These are phyloP conservation scores for Lasioglossum leucozonium DNA, from an alignment of 2,888 invertebrate species.

Conservation along the genomic window DNA sequence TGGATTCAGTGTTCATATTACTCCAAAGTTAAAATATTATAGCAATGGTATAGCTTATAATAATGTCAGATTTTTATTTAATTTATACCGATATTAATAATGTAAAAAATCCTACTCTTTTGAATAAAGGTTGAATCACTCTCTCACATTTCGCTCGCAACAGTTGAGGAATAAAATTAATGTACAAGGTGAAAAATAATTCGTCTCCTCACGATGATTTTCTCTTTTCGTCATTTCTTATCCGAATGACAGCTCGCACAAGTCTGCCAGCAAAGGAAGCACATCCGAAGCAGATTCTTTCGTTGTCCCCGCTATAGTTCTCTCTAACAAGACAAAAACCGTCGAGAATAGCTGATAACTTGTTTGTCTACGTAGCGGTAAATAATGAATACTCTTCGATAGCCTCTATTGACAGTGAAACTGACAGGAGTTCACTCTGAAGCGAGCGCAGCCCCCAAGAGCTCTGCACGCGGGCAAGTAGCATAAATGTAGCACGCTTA, in stretches of 20 bases:
- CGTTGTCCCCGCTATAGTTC: neutral
- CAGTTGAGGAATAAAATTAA: neutral
- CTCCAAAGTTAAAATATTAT: neutral
- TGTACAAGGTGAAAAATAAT: neutral
- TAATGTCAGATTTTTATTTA: too few species aligned
- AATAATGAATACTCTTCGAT: neutral
- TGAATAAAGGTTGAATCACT: neutral
- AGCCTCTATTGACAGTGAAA: conserved; percentile 11
- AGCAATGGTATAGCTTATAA: neutral
- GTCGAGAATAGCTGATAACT: conserved; percentile 4
- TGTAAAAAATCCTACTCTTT: neutral
- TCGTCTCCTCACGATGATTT: neutral
- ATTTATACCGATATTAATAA: too few species aligned
- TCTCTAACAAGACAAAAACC: neutral
- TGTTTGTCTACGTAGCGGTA: conserved; percentile 5
- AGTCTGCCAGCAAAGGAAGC: neutral
- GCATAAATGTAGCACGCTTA: conserved; percentile 4
- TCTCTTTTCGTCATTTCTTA: neutral
- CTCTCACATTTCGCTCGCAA: neutral
- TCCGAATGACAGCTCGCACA: neutral
- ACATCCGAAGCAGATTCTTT: neutral
- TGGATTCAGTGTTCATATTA: neutral
- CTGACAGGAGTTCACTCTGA: neutral
- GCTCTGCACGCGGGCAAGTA: neutral
- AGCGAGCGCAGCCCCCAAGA: neutral